A percentile compares a stretch with the other conserved stretches of the same genome.
These are phyloP conservation scores for Mola mola DNA, from an alignment of 2,113 vertebrate genomes.

Conservation along the genomic window DNA sequence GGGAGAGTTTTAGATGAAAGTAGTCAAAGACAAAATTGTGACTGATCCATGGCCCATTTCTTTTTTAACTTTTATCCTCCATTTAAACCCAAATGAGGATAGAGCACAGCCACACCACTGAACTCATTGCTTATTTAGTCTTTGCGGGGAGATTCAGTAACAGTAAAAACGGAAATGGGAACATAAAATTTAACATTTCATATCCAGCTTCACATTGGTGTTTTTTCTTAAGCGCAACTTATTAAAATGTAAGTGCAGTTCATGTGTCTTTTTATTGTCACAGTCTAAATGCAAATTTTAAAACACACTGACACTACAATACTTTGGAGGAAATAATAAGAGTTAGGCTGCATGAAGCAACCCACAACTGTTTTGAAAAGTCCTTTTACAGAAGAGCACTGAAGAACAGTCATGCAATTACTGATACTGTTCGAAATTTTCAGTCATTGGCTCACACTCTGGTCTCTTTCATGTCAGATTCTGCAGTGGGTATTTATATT, in stretches of 20 bases:
- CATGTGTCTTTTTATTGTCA: not conserved
- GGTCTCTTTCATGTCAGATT: not conserved
- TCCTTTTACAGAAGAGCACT: conserved; percentile 18
- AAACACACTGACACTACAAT: not conserved
- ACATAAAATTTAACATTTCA: too few species aligned
- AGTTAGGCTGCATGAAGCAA: conserved; percentile 7
- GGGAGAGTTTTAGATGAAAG: conserved; percentile 21
- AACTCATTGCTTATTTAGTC: too few species aligned
- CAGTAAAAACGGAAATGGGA: too few species aligned
- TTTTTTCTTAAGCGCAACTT: too few species aligned
- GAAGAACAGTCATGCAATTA: not conserved
- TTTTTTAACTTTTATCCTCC: too few species aligned
- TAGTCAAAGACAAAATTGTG: conserved; percentile 7
- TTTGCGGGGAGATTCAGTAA: too few species aligned
- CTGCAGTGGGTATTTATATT: conserved; percentile 4
- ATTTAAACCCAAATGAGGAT: too few species aligned
- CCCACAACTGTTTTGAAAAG: conserved; percentile 20
- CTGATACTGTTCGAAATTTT: not conserved
- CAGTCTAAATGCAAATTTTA: conserved; percentile 52
- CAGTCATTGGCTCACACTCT: not conserved
- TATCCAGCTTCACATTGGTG: too few species aligned
- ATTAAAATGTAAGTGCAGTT: too few species aligned
- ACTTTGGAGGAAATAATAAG: conserved; percentile 13
- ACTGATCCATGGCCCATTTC: not conserved
- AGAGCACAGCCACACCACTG: too few species aligned